Conservation (phyloP, 2,113 vertebrate genomes). For the Amazona guildingii region DNA sequence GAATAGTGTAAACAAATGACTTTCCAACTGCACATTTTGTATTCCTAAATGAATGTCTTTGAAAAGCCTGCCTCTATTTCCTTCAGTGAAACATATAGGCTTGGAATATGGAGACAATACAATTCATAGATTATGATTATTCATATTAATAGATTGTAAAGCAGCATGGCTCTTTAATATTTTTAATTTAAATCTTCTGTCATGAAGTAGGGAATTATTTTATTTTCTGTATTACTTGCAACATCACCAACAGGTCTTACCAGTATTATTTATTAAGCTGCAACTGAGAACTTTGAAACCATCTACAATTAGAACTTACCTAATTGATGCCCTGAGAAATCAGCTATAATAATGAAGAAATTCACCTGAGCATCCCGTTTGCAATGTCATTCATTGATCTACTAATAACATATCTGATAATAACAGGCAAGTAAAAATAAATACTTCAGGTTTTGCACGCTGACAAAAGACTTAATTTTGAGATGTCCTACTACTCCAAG, state of each 20-base stretch:
- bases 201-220: neutral
- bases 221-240: neutral
- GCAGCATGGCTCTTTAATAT: accelerated
- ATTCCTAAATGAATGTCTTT: neutral
- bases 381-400: neutral
- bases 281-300: neutral
- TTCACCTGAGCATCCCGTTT: neutral
- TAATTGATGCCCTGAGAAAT: neutral
- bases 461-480: neutral
- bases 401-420: neutral
- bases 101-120: neutral
- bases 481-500: neutral
- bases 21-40: conserved; percentile 3
- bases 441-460: neutral
- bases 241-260: accelerated
- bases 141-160: neutral
- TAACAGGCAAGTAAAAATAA: neutral
- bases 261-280: neutral
- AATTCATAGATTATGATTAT: neutral
- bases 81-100: neutral
- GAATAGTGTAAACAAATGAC: neutral
- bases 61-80: neutral
- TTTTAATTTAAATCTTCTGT: neutral
- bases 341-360: neutral
- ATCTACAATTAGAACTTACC: neutral